Evolutionary conservation across 2,797 vertebrate species (phyloP).

Genomic region (Lerista edwardsae): DNA sequence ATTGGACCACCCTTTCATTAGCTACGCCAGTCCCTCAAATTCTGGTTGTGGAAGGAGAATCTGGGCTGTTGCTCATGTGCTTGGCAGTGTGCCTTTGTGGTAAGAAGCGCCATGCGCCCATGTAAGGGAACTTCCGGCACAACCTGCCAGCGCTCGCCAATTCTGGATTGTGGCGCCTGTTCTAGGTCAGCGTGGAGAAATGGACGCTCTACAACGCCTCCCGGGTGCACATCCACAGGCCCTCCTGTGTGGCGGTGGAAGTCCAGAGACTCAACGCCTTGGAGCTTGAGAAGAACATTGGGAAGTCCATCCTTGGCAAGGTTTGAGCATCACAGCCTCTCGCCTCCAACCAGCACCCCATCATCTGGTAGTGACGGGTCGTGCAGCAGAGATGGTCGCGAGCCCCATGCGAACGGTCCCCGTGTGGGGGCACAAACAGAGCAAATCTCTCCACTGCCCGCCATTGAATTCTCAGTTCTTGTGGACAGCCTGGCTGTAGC

Average conservation of each 20-base stretch:
- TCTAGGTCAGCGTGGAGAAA: constrained; percentile 90
- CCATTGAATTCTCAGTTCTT: background rate
- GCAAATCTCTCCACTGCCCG: background rate
- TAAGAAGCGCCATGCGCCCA: background rate
- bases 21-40: background rate
- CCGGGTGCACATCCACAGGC: constrained; percentile 87
- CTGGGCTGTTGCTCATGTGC: background rate
- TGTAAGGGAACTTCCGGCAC: too few species aligned
- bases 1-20: too few species aligned
- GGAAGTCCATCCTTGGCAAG: constrained; percentile 95
- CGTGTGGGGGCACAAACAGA: background rate
- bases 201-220: constrained; percentile 93
- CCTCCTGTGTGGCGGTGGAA: constrained; percentile 92
- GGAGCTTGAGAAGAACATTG: constrained; percentile 89
- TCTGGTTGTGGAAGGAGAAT: background rate
- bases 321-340: constrained; percentile 67
- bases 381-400: background rate
- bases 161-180: constrained; percentile 22
- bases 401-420: background rate
- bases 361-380: background rate
- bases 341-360: background rate
- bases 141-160: background rate
- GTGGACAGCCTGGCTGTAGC: background rate
- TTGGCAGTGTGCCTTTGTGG: background rate
- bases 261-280: constrained; percentile 88